Evolutionary conservation across 1,140 invertebrate genomes (phyloP), one percentile per base, ranked within the genome.

Genomic region (Acromyrmex charruanus): DNA sequence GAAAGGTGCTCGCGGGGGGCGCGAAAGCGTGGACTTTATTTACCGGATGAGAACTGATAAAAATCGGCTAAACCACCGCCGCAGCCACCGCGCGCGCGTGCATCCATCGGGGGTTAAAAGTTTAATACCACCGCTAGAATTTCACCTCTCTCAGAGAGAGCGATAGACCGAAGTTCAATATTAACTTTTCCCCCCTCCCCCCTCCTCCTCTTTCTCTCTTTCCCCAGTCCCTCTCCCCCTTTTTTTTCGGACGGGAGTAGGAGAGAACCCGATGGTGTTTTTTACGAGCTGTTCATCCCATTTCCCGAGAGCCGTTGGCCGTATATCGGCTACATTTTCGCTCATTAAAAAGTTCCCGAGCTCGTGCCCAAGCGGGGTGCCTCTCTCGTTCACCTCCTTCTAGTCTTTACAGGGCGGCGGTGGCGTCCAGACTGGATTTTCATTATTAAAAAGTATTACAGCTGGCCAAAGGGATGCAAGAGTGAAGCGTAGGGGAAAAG

Each of bases 391-490:
- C 55, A 61, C 80, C 25, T 58, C 55, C 69, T 49, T 58, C 68
- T 35, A 55, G n/a, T 84, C 80, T 84, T 86, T 59, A 25, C 55
- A 66, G 74, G 21, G 61, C 55, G 55, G 49, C 25, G 21, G n/a
- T 28, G 31, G 65, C 59, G 51, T 80, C 69, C 77, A 66, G 80
- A 59, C 77, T 53, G 84, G 87, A 90, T 87, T 92, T 92, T 90
- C 89, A 91, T 92, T 92, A 91, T 92, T 92, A 92, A 91, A 86
- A 90, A 91, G 86, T 88, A 91, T 92, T 91, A 91, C 85, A 79
- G 39, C 84, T 65, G 84, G 69, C 53, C 65, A 53, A 49, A 51
- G 71, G 85, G 49, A 86, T 80, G 35, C 59, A 66, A 86, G 28
- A 14, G 44, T 21, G 28, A 21, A 75, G 9, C 2, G 59, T 18